phyloP scores from a whole-genome alignment of 2,888 invertebrate species.

The Melieria omissa region DNA sequence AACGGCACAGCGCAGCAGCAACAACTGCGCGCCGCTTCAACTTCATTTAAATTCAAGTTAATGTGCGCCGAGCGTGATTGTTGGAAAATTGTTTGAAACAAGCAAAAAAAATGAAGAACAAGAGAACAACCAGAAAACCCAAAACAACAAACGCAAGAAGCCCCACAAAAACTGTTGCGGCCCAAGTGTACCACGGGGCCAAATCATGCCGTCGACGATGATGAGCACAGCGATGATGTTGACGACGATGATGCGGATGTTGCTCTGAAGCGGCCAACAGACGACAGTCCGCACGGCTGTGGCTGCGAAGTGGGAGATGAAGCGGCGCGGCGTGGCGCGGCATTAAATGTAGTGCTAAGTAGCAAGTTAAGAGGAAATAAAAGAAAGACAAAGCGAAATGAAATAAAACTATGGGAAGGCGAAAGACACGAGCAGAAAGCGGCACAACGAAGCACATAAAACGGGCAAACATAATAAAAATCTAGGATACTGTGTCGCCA shows the following conservation, averaged over 20 bases:
- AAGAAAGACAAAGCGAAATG: neutral
- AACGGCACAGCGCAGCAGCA: neutral
- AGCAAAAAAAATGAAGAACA: no score
- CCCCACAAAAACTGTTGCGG: neutral
- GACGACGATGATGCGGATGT: neutral
- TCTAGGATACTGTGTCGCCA: constrained; percentile 60
- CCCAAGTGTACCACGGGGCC: neutral
- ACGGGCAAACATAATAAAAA: constrained; percentile 51
- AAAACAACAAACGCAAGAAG: no score
- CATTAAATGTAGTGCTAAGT: neutral
- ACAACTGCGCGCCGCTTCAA: neutral
- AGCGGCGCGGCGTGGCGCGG: no score
- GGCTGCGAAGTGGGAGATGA: neutral
- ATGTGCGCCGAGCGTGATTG: no score
- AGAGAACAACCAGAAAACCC: no score
- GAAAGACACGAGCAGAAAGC: constrained; percentile 8
- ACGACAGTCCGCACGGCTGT: neutral
- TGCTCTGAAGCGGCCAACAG: neutral
- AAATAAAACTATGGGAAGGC: neutral
- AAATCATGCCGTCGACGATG: neutral
- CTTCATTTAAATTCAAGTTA: neutral
- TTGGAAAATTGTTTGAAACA: no score
- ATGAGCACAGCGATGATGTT: neutral
- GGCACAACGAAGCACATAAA: constrained; percentile 29
- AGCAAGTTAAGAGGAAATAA: constrained; percentile 10